Evolutionary conservation across 2,888 invertebrate genomes (phyloP), one percentile per base, ranked within the genome.

Genomic region (Ochropacha duplaris): DNA sequence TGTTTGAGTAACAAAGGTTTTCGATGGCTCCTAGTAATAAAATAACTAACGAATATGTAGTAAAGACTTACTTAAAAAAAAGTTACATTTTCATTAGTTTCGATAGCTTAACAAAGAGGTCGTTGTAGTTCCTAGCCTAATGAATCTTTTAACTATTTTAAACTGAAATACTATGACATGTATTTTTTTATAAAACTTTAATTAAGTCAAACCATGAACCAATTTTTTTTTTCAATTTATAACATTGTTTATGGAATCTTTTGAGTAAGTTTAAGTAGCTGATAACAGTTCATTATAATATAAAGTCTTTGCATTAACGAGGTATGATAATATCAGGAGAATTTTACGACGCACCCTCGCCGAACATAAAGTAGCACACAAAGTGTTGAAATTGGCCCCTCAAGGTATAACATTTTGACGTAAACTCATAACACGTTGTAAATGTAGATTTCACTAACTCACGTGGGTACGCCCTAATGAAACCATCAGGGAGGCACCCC

Each of bases 381-480:
- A 60, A 60, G 57, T 70, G 61, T 59, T 69, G 66, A 72, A 72
- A 68, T 67, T 72, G 66, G 68, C 65, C 61, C 67, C 72, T 66
- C 65, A 68, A 50, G 60, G 69, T 73, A 76, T 78, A 81, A 83
- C 79, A 79, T 81, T 79, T 77, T 67, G 65, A 74, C 68, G 73
- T 73, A 49, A 75, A 78, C 74, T 80, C 80, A 82, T 88, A 88
- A 86, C 79, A 74, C 79, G 74, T 83, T 88, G n/a, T n/a, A n/a
- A 87, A 88, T 87, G 86, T 79, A 86, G 76, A 87, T 86, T 86
- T 79, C 77, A 83, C 85, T 83, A 84, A 87, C 86, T 88, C 76
- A 75, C 76, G 73, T 50, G 28, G 16, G 26, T 72, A 76, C 74
- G 69, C 74, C 72, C 71, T 86, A 85, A 87, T 87, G 87, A 87